phyloP scores from a whole-genome alignment of 2,888 invertebrate species.

The Exephanes ischioxanthus region DNA sequence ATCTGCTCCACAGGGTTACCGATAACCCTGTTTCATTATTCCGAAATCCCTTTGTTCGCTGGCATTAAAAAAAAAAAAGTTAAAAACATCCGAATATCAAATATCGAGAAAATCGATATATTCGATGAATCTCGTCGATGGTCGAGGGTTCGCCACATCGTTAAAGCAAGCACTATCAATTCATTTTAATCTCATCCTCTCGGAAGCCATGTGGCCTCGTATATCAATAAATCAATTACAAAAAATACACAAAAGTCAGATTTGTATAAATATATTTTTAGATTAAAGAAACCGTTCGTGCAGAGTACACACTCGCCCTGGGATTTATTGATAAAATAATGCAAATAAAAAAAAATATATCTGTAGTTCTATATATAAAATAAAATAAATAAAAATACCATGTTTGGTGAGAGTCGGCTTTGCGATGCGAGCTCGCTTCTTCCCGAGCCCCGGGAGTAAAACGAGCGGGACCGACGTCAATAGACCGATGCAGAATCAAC shows the following conservation, averaged over 20 bases:
- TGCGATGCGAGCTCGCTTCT: neutral
- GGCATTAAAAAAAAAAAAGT: neutral
- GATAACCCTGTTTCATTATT: neutral
- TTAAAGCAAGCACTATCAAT: neutral
- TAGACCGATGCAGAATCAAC: constrained; percentile 6
- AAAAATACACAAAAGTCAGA: neutral
- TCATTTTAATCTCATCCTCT: neutral
- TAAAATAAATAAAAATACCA: neutral
- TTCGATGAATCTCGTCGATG: neutral
- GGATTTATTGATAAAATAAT: constrained; percentile 3
- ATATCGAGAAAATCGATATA: neutral
- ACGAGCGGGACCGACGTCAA: constrained; percentile 6
- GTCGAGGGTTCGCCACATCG: neutral
- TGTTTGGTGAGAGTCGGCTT: constrained; percentile 12
- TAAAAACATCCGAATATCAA: neutral
- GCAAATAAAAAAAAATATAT: neutral
- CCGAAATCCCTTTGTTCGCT: neutral
- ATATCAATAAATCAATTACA: neutral
- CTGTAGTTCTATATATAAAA: neutral
- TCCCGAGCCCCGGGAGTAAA: neutral
- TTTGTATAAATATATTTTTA: neutral
- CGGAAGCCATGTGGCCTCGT: neutral
- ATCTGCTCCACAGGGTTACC: neutral
- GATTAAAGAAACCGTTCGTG: neutral
- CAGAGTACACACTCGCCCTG: neutral